These are phyloP conservation scores for Dolomedes plantarius DNA, from an alignment of 2,888 invertebrate genomes.

Conservation along the genomic window DNA sequence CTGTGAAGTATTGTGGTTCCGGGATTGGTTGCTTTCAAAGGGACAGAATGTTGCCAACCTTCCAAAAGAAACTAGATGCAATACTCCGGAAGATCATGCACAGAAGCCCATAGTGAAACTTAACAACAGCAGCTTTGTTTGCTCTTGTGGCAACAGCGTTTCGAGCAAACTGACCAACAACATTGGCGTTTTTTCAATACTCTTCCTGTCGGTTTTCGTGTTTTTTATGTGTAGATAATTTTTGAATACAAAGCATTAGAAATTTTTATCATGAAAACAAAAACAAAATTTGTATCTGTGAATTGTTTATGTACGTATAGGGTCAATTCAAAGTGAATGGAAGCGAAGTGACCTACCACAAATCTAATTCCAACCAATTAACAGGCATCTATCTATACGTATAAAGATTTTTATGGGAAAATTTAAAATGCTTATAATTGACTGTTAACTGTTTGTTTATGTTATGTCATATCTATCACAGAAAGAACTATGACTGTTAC, in stretches of 20 bases:
- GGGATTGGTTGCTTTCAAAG: conserved; percentile 79
- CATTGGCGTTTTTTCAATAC: neutral
- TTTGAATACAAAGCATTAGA: neutral
- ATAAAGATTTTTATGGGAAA: too few species aligned
- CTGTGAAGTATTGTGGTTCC: conserved; percentile 92
- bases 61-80: conserved; percentile 71
- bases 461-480: too few species aligned
- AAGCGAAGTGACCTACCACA: neutral
- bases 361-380: too few species aligned
- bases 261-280: neutral
- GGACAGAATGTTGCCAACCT: conserved; percentile 67
- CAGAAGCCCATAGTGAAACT: conserved; percentile 69
- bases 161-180: conserved; percentile 7
- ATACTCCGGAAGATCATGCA: conserved; percentile 29
- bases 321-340: neutral
- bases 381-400: too few species aligned
- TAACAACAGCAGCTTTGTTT: conserved; percentile 35
- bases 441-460: too few species aligned
- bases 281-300: neutral
- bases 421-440: too few species aligned
- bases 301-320: neutral
- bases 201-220: conserved; percentile 26
- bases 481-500: too few species aligned
- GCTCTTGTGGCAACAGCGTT: conserved; percentile 13
- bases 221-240: conserved; percentile 51